phyloP scores from a whole-genome alignment of 1,140 invertebrate genomes.

The Lepidurus arcticus region DNA sequence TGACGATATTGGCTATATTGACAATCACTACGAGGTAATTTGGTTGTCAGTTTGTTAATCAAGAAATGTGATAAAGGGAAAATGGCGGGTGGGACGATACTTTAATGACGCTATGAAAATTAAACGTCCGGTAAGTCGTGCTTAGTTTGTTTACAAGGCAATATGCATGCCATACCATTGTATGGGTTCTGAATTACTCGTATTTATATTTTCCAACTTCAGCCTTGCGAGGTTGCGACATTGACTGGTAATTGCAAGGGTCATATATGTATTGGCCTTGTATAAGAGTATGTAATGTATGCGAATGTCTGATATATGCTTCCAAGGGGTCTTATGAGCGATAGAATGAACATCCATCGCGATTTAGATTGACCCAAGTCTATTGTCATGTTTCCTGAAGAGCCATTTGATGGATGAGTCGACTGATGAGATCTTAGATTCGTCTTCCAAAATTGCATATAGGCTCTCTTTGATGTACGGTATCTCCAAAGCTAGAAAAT shows the following conservation, averaged over 20 bases:
- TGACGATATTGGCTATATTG: not conserved
- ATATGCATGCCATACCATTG: conserved; percentile 18
- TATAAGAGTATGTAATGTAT: not conserved
- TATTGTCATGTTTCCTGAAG: conserved; percentile 14
- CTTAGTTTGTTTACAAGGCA: not conserved
- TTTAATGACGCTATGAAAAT: not conserved
- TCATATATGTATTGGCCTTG: not conserved
- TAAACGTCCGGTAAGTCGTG: not conserved
- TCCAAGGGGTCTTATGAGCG: not conserved
- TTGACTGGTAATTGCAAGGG: not conserved
- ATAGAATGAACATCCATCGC: conserved; percentile 5
- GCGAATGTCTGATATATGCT: not conserved
- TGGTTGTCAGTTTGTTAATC: conserved; percentile 7
- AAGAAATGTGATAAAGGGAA: conserved; percentile 4
- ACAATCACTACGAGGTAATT: not conserved
- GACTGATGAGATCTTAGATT: not conserved
- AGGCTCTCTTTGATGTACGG: too few species aligned
- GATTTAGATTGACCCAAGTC: not conserved
- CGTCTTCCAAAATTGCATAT: not conserved
- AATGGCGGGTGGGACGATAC: not conserved
- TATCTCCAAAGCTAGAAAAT: too few species aligned
- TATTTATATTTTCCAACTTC: not conserved
- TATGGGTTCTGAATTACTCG: not conserved
- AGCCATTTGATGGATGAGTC: not conserved
- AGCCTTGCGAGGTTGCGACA: not conserved